Evolutionary conservation across 2,113 vertebrate genomes (phyloP).

Genomic region (Periophthalmodon schlosseri): DNA sequence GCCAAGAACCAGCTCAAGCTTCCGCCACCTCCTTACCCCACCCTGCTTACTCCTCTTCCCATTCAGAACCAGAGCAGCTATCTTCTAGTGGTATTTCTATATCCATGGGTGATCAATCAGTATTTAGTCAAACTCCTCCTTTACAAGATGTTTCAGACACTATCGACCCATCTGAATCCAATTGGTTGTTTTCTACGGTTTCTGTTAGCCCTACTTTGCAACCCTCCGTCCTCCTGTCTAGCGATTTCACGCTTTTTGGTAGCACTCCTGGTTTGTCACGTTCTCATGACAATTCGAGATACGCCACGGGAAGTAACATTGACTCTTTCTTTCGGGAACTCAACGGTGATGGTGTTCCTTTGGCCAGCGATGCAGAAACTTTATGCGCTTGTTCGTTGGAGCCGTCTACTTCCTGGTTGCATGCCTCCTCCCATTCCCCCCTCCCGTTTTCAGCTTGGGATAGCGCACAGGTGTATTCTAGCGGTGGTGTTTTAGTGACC

Average conservation of each 20-base stretch:
- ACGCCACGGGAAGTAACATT: slow-evolving; percentile 36
- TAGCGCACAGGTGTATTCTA: slow-evolving; percentile 45
- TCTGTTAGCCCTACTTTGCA: slow-evolving; percentile 76
- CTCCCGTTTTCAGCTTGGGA: slow-evolving; percentile 51
- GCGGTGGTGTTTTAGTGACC: slow-evolving; percentile 50
- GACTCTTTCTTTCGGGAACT: slow-evolving; percentile 55
- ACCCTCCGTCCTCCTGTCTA: slow-evolving; percentile 78
- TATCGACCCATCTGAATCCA: slow-evolving; percentile 65
- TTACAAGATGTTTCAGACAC: slow-evolving; percentile 72
- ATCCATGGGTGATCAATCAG: slow-evolving; percentile 69
- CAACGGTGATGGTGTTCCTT: slow-evolving; percentile 39
- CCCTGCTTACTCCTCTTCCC: slow-evolving; percentile 76
- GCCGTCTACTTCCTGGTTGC: slow-evolving; percentile 55
- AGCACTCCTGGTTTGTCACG: slow-evolving; percentile 69
- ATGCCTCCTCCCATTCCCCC: slow-evolving; percentile 49
- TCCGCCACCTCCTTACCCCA: slow-evolving; percentile 39
- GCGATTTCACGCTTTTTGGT: slow-evolving; percentile 76
- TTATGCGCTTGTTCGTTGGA: slow-evolving; percentile 61
- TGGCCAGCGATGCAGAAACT: slow-evolving; percentile 45
- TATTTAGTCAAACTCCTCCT: slow-evolving; percentile 75
- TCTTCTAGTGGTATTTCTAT: slow-evolving; percentile 72
- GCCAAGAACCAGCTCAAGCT: slow-evolving; percentile 70
- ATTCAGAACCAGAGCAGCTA: slow-evolving; percentile 49
- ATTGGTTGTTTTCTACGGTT: slow-evolving; percentile 70
- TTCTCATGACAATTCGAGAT: slow-evolving; percentile 62